These are phyloP conservation scores for Syrmaticus mikado DNA, from an alignment of 2,113 vertebrate genomes.

Conservation along the genomic window DNA sequence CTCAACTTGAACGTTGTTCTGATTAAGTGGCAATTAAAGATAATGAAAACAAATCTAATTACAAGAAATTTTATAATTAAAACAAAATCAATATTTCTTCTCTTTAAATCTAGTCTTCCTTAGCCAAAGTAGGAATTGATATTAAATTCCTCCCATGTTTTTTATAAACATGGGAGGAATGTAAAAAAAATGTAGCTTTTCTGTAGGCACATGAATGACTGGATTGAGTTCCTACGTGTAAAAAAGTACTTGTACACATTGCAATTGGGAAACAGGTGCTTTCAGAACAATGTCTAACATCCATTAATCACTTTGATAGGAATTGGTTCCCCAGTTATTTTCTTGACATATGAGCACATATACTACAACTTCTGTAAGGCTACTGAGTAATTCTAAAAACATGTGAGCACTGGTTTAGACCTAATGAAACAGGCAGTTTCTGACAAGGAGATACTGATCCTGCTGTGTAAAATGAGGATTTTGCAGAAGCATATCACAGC, in stretches of 20 bases:
- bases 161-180: background rate
- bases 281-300: background rate
- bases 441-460: background rate
- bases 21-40: slow-evolving; percentile 28
- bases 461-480: accelerated
- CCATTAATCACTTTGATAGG: background rate
- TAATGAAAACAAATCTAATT: slow-evolving; percentile 35
- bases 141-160: background rate
- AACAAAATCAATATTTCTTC: background rate
- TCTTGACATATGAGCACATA: background rate
- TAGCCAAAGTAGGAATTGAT: background rate
- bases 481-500: background rate
- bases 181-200: background rate
- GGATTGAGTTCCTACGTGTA: background rate
- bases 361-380: background rate
- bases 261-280: background rate
- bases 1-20: slow-evolving; percentile 11
- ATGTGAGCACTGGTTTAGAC: background rate
- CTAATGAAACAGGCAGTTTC: background rate
- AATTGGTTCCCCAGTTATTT: background rate
- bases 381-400: background rate
- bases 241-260: background rate
- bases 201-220: background rate
- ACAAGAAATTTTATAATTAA: background rate
- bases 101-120: background rate